These are phyloP conservation scores for Alcis repandata DNA, from an alignment of 2,888 invertebrate species.

Conservation along the genomic window DNA sequence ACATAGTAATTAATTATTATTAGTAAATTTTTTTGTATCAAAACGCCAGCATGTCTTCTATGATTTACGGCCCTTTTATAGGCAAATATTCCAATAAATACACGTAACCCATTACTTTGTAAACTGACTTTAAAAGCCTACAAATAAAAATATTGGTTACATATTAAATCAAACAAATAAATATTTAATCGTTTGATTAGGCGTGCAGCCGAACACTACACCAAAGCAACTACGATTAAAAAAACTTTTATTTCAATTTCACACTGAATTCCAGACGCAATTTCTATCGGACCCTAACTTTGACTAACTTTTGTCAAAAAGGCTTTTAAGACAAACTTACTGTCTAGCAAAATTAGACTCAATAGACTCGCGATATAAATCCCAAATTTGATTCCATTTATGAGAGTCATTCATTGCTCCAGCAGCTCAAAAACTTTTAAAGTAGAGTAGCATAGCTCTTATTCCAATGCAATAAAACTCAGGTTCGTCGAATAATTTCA, in stretches of 20 bases:
- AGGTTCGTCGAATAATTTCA: conserved; percentile 73
- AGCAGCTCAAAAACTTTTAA: conserved; percentile 73
- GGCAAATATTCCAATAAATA: background rate
- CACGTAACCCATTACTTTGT: conserved; percentile 57
- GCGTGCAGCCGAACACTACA: conserved; percentile 60
- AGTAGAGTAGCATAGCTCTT: conserved; percentile 71
- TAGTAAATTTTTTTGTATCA: too few species aligned
- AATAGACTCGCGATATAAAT: conserved; percentile 44
- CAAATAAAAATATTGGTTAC: conserved; percentile 66
- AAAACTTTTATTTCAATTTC: conserved; percentile 81
- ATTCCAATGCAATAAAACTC: conserved; percentile 67
- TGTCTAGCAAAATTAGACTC: conserved; percentile 47
- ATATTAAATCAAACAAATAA: conserved; percentile 70
- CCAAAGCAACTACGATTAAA: conserved; percentile 61
- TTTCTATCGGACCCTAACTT: conserved; percentile 69
- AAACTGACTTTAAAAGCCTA: conserved; percentile 57
- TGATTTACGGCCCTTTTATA: conserved; percentile 4
- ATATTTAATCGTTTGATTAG: conserved; percentile 74
- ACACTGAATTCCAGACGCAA: conserved; percentile 81
- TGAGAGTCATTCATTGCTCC: conserved; percentile 71
- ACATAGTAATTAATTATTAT: too few species aligned
- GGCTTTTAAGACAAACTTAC: conserved; percentile 40
- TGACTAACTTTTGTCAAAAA: conserved; percentile 43
- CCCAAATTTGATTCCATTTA: conserved; percentile 47
- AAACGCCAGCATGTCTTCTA: too few species aligned